Base-by-base conservation (phyloP, 2,113 vertebrate genomes). In the Phylloscopus trochiloides region DNA sequence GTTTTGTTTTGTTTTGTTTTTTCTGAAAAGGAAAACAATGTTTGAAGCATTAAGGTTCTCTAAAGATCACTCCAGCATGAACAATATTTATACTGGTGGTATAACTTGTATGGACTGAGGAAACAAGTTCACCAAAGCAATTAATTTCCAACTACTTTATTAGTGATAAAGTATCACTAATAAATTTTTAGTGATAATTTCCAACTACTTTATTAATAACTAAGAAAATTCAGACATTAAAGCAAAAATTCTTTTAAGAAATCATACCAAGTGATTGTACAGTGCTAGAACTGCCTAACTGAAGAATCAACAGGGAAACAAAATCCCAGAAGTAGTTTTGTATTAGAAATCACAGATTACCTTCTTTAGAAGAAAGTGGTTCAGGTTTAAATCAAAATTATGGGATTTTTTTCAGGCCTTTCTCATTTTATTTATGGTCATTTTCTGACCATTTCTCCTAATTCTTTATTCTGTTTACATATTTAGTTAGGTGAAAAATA, bases 361-460 rank as follows among this genome's bases (percentile, higher is more conserved):
- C 24, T 87, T 86, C 12, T 78, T 75, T 62, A 75, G 43, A 87
- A 52, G 3, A 63, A 31, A 77, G 5, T n/a, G 43, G 12, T 59
- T 57, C 43, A 78, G 5, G 3, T 75, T 92, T 78, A 74, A 65
- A 40, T 82, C 1, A 54, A 48, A 71, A 51, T 19, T 62, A 67
- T 3, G 0, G 2, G 40, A 13, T 14, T 62, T 72, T 45, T 55
- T 42, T 71, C 1, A 1, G 10, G 14, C 2, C 12, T 82, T 82
- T 63, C 10, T 52, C 2, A 31, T 77, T 95, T 89, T 81, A 75
- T 79, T 92, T 73, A 31, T 45, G 12, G 8, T 50, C 1, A 42
- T 75, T 93, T 88, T 86, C 40, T 78, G 19, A 36, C 7, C 8
- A 57, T 14, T 1, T 78, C 9, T 73, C 24, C 15, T 80, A 70